These are phyloP conservation scores for Nomada goodeniana DNA, from an alignment of 2,888 invertebrate genomes.

Conservation along the genomic window DNA sequence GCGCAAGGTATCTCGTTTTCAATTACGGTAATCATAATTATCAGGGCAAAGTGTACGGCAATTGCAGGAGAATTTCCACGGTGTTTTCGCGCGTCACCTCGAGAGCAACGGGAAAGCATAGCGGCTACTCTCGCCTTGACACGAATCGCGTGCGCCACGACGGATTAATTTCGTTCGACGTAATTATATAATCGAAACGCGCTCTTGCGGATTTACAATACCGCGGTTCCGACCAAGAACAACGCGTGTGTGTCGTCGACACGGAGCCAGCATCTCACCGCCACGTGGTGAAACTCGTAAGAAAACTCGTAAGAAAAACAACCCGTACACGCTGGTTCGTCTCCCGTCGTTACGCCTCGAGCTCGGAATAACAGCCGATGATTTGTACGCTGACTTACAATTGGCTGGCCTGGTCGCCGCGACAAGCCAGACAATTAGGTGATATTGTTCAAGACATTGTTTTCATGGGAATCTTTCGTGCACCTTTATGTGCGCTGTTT, in stretches of 20 bases:
- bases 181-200: slow-evolving; percentile 78
- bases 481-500: no score
- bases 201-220: slow-evolving; percentile 68
- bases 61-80: slow-evolving; percentile 22
- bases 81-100: slow-evolving; percentile 50
- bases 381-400: neutral
- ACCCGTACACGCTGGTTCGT: neutral
- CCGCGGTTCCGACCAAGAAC: slow-evolving; percentile 47
- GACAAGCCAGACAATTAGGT: neutral
- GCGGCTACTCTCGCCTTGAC: slow-evolving; percentile 76
- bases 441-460: neutral
- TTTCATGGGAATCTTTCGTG: neutral
- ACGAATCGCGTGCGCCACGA: slow-evolving; percentile 75
- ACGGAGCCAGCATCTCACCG: slow-evolving; percentile 14
- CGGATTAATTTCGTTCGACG: slow-evolving; percentile 79
- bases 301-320: slow-evolving; percentile 52
- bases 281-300: slow-evolving; percentile 45
- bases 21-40: neutral
- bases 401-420: neutral
- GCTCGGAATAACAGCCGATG: neutral
- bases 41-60: neutral
- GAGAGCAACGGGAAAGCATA: slow-evolving; percentile 56
- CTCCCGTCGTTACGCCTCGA: neutral
- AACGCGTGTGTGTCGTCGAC: slow-evolving; percentile 36
- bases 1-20: neutral